Evolutionary conservation across 2,797 vertebrate genomes (phyloP).

Genomic region (Phataginus tetradactyla): DNA sequence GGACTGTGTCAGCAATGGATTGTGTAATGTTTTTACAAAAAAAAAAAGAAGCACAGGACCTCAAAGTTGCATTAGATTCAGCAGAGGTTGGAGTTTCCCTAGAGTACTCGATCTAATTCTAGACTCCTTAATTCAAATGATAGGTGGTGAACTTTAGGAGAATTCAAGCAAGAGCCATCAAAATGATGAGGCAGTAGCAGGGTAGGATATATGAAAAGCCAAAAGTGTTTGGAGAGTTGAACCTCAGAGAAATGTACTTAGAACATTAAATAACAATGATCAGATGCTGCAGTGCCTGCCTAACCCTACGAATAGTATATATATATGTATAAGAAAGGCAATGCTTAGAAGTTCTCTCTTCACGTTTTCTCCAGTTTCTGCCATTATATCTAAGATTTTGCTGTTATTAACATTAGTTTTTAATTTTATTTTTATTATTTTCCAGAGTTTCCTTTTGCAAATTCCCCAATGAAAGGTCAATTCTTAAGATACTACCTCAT

Average conservation of each 20-base stretch:
- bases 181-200: not conserved
- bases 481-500: not conserved
- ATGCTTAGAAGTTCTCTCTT: not conserved
- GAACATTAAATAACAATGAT: not conserved
- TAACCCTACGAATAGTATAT: not conserved
- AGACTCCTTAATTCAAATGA: not conserved
- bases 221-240: not conserved
- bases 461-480: not conserved
- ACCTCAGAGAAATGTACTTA: not conserved
- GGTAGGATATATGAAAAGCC: not conserved
- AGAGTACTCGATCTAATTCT: not conserved
- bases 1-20: not conserved
- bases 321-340: not conserved
- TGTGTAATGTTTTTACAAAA: conserved; percentile 1
- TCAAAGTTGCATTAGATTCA: not conserved
- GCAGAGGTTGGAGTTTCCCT: not conserved
- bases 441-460: not conserved
- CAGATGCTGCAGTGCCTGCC: not conserved
- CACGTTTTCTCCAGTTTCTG: not conserved
- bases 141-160: not conserved
- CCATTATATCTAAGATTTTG: not conserved
- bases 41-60: not conserved
- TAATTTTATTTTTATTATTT: not conserved
- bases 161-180: not conserved
- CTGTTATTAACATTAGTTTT: not conserved